phyloP scores from a whole-genome alignment of 1,140 invertebrate species.

The Rhyzopertha dominica region DNA sequence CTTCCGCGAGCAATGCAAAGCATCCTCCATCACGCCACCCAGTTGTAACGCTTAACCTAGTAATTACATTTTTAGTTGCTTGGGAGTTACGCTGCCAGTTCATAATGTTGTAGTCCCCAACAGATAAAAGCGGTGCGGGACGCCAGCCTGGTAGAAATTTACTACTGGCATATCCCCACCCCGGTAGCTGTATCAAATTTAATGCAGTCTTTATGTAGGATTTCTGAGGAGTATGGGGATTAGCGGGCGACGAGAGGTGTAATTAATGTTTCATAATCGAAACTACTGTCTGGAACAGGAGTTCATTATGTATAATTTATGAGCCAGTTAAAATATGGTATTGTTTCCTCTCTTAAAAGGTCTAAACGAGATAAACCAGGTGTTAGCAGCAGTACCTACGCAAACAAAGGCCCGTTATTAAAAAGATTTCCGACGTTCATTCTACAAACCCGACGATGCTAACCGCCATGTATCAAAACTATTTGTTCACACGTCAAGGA shows the following conservation, averaged over 20 bases:
- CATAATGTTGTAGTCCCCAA: no score
- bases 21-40: no score
- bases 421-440: conserved; percentile 5
- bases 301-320: conserved; percentile 40
- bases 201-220: conserved; percentile 28
- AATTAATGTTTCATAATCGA: conserved; percentile 44
- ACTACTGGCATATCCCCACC: conserved; percentile 15
- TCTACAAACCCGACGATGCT: no score
- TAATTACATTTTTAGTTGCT: no score
- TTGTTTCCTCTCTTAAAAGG: conserved; percentile 14
- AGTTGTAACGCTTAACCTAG: no score
- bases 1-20: no score
- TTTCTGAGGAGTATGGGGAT: conserved; percentile 24
- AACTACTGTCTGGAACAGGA: conserved; percentile 37
- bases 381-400: no score
- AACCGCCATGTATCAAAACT: no score
- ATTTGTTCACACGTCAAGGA: no score
- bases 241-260: conserved; percentile 35
- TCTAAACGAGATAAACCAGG: conserved; percentile 12
- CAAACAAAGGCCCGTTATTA: conserved; percentile 1
- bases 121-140: no score
- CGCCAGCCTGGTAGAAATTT: no score
- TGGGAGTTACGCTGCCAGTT: no score
- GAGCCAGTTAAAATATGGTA: conserved; percentile 27
- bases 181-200: conserved; percentile 27